Evolutionary conservation across 2,888 invertebrate genomes (phyloP).

Genomic region (Philereme transversata): DNA sequence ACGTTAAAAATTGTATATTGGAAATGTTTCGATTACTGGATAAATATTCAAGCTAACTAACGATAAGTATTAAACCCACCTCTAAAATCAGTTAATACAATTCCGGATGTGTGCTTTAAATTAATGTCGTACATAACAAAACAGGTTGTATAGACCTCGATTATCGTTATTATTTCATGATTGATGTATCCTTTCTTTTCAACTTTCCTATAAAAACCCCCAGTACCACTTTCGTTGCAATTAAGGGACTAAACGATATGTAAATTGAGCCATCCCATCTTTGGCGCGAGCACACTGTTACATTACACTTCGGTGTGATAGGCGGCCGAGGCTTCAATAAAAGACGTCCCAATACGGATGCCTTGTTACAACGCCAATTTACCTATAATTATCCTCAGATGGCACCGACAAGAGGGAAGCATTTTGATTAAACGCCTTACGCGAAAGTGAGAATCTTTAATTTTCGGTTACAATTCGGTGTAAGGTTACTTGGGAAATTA

Average conservation of each 20-base stretch:
- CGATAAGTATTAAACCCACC: too few relatives aligned
- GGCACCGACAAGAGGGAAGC: slow-evolving; percentile 56
- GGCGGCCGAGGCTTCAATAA: slow-evolving; percentile 37
- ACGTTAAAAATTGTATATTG: too few relatives aligned
- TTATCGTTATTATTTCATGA: too few relatives aligned
- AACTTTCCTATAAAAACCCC: background rate
- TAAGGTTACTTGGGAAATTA: slow-evolving; percentile 15
- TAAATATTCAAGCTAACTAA: too few relatives aligned
- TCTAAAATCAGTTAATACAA: too few relatives aligned
- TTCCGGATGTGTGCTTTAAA: too few relatives aligned
- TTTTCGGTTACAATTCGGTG: slow-evolving; percentile 17
- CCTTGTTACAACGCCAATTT: slow-evolving; percentile 69
- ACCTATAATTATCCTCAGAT: slow-evolving; percentile 72
- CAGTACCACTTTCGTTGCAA: background rate
- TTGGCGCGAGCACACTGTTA: slow-evolving; percentile 2
- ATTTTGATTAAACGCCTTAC: slow-evolving; percentile 61
- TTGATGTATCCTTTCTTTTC: too few relatives aligned
- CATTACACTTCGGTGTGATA: slow-evolving; percentile 31
- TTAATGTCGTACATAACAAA: too few relatives aligned
- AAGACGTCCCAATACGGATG: slow-evolving; percentile 55
- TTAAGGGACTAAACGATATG: slow-evolving; percentile 18
- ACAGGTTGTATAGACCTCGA: too few relatives aligned
- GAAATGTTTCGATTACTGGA: too few relatives aligned
- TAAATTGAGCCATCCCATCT: slow-evolving; percentile 8
- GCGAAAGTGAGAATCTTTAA: slow-evolving; percentile 34